phyloP scores from a whole-genome alignment of 2,113 vertebrate genomes.

The Excalfactoria chinensis region DNA sequence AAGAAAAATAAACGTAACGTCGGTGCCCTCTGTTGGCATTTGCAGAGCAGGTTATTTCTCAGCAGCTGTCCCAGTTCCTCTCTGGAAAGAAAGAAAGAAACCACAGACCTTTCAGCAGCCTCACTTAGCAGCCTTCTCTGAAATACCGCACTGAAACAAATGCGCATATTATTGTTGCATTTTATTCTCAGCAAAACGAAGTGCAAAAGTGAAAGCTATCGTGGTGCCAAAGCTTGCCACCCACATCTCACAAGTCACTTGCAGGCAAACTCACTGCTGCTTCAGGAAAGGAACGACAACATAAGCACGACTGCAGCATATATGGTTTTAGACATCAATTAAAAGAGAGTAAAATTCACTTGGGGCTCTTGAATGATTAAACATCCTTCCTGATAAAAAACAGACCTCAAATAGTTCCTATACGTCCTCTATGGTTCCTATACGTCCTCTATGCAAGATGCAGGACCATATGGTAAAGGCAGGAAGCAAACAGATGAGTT shows the following conservation, averaged over 20 bases:
- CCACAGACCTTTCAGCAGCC: neutral
- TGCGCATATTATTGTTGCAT: neutral
- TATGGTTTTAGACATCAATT: neutral
- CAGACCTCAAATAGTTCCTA: neutral
- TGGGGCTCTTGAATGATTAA: neutral
- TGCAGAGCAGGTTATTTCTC: neutral
- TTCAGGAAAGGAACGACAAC: neutral
- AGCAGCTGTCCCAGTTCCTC: neutral
- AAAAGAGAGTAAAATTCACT: neutral
- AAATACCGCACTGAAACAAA: no score
- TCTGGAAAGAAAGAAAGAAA: neutral
- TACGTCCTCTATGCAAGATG: neutral
- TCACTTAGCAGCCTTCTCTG: neutral
- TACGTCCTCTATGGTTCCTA: neutral
- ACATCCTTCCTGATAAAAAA: neutral
- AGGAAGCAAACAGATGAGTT: neutral
- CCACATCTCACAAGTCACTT: neutral
- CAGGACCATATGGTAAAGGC: neutral
- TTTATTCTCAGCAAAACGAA: neutral
- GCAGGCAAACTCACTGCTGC: neutral
- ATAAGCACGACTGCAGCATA: neutral
- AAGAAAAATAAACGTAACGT: neutral
- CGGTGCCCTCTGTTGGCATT: slow-evolving; percentile 51
- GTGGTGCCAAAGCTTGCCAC: neutral
- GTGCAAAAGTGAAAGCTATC: neutral